Conservation (phyloP, 2,113 vertebrate species). For the Uropsilus gracilis region DNA sequence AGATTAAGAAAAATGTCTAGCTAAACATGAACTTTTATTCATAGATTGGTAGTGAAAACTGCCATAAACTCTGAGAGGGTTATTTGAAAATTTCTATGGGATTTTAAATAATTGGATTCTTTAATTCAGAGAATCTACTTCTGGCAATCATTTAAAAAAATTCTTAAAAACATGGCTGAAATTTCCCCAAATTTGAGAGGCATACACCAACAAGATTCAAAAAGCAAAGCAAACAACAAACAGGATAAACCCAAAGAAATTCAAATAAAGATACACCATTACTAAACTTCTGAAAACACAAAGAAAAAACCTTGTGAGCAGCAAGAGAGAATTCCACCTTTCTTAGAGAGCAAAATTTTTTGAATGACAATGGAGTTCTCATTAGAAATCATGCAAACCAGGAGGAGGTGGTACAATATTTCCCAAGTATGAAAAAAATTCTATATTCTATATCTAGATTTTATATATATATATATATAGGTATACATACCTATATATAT, state of each 20-base stretch:
- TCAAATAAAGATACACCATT: background rate
- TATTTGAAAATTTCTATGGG: background rate
- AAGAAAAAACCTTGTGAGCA: background rate
- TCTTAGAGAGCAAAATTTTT: background rate
- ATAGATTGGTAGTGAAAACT: background rate
- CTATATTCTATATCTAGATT: too few species aligned
- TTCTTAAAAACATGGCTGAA: slow-evolving; percentile 18
- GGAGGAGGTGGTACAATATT: background rate
- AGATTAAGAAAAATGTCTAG: background rate
- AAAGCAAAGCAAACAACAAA: background rate
- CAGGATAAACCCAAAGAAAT: slow-evolving; percentile 18
- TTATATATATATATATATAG: too few species aligned
- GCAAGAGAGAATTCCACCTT: background rate
- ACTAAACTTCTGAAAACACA: slow-evolving; percentile 30
- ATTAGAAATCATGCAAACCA: background rate
- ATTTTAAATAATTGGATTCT: slow-evolving; percentile 8
- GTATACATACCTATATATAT: too few species aligned
- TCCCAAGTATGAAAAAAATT: too few species aligned
- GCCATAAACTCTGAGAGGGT: background rate
- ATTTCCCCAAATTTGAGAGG: background rate
- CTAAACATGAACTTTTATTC: background rate
- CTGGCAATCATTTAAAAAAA: slow-evolving; percentile 2
- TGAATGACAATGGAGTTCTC: slow-evolving; percentile 5
- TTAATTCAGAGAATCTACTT: slow-evolving; percentile 17
- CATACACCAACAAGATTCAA: background rate